phyloP scores from a whole-genome alignment of 2,113 vertebrate genomes.

The Piprites chloris region DNA sequence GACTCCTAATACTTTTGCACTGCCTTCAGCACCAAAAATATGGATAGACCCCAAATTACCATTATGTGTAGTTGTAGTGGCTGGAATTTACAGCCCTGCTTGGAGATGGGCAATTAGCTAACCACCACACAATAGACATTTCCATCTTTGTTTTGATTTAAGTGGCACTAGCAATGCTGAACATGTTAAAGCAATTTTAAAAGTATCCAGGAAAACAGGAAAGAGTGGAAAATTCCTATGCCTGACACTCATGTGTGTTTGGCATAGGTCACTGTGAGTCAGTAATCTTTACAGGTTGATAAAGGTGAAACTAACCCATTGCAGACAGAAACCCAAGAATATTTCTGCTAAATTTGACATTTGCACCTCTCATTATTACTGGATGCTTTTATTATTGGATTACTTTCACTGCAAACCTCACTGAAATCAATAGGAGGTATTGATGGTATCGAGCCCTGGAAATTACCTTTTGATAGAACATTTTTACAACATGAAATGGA shows the following conservation, averaged over 20 bases:
- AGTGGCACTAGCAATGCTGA: neutral
- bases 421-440: conserved; percentile 16
- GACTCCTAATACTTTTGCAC: neutral
- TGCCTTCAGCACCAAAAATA: neutral
- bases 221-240: conserved; percentile 31
- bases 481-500: neutral
- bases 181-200: neutral
- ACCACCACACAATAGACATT: conserved; percentile 49
- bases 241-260: neutral
- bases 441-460: neutral
- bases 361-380: neutral
- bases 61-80: conserved; percentile 23
- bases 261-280: neutral
- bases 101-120: conserved; percentile 64
- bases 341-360: conserved; percentile 12
- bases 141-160: neutral
- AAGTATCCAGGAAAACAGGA: neutral
- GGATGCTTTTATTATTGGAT: neutral
- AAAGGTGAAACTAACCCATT: neutral
- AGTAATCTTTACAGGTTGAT: neutral
- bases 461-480: neutral
- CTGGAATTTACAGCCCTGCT: conserved; percentile 59
- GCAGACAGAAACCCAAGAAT: neutral
- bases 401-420: neutral
- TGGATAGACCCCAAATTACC: neutral